Conservation (phyloP, 2,888 invertebrate species). For the Exephanes ischioxanthus region DNA sequence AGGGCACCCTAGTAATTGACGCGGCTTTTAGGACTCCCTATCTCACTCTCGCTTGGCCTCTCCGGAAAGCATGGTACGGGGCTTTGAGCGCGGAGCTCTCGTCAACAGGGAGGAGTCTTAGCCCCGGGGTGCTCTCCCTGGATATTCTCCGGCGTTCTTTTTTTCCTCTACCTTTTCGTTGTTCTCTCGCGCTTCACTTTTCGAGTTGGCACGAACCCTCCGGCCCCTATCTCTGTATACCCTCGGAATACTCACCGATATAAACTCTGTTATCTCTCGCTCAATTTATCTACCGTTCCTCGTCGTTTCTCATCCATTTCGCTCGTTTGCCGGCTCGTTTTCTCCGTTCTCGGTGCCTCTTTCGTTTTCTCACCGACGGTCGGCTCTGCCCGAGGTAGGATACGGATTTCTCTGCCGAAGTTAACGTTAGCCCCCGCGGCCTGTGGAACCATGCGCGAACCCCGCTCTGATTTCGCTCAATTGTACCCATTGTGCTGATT, state of each 20-base stretch:
- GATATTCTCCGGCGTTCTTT: conserved; percentile 24
- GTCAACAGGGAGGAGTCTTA: conserved; percentile 49
- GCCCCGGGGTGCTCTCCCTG: conserved; percentile 39
- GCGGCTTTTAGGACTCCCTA: conserved; percentile 60
- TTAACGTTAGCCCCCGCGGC: not conserved
- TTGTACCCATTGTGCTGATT: conserved; percentile 12
- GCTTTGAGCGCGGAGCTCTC: conserved; percentile 51
- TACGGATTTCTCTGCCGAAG: not conserved
- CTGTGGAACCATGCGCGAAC: not conserved
- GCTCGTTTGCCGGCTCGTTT: conserved; percentile 34
- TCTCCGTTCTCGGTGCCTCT: not conserved
- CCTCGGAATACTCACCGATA: conserved; percentile 18
- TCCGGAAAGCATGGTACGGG: not conserved
- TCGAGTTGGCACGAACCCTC: conserved; percentile 22
- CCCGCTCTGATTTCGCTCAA: conserved; percentile 20
- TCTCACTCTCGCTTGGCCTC: conserved; percentile 14
- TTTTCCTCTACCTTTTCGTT: conserved; percentile 32
- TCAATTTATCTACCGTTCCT: conserved; percentile 41
- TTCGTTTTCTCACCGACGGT: not conserved
- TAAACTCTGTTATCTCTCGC: conserved; percentile 34
- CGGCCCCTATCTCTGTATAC: not conserved
- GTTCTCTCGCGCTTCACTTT: conserved; percentile 31
- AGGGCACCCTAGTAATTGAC: conserved; percentile 74
- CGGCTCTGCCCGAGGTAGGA: not conserved
- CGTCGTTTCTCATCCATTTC: conserved; percentile 28